Percentiles rank a stretch among this genome's conserved stretches.
These are phyloP conservation scores for Gyrodactylus bullatarudis DNA, from an alignment of 1,140 invertebrate genomes.

Conservation along the genomic window DNA sequence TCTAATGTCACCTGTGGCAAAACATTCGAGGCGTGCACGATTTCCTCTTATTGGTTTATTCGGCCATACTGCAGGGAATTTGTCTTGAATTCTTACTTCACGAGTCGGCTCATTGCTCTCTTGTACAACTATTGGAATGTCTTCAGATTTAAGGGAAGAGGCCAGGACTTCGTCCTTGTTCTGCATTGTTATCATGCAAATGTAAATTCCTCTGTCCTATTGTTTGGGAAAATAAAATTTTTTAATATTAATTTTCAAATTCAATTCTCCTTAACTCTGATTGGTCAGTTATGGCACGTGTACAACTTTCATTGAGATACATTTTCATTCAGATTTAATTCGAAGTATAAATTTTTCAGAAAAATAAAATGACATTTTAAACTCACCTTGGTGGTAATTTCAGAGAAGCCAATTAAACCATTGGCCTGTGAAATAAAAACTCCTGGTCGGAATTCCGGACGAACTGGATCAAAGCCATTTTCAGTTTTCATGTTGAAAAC, in stretches of 20 bases:
- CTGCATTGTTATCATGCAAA: not conserved
- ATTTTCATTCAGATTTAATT: too few species aligned
- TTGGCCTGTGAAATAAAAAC: not conserved
- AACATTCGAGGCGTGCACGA: not conserved
- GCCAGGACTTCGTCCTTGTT: not conserved
- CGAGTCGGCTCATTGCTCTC: not conserved
- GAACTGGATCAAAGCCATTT: not conserved
- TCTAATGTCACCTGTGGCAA: not conserved
- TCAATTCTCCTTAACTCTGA: too few species aligned
- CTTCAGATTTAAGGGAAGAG: not conserved
- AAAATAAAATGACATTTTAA: too few species aligned
- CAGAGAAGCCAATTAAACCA: not conserved
- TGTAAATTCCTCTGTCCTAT: not conserved
- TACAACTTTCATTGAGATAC: too few species aligned
- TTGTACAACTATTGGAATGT: not conserved
- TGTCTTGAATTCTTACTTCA: not conserved
- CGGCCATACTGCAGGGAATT: not conserved
- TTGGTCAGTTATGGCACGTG: too few species aligned
- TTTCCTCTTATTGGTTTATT: not conserved
- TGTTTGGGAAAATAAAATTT: not conserved
- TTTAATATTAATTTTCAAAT: too few species aligned
- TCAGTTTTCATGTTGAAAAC: slow-evolving; percentile 1
- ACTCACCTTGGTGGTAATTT: not conserved
- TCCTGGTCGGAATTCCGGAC: not conserved
- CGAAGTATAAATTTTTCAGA: too few species aligned